A percentile compares a stretch with the other conserved stretches of the same genome.
phyloP scores from a whole-genome alignment of 2,113 vertebrate genomes.

The Nerophis ophidion region DNA sequence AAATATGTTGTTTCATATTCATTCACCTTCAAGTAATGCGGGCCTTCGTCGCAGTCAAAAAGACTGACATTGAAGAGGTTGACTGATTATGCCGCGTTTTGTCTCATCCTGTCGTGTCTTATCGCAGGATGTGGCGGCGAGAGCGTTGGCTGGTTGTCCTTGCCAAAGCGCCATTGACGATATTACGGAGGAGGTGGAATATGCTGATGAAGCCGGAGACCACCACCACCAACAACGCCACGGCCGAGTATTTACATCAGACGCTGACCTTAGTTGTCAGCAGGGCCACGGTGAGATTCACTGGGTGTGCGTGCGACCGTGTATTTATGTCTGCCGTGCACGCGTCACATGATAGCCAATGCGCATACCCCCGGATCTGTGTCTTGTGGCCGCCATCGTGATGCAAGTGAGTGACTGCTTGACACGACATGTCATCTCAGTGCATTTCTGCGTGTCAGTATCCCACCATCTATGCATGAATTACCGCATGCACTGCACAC shows the following conservation, averaged over 20 bases:
- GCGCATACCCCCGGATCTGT: constrained; percentile 41
- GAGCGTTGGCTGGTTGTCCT: constrained; percentile 68
- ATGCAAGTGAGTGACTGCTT: constrained; percentile 51
- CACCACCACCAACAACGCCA: constrained; percentile 53
- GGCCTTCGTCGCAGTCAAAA: constrained; percentile 51
- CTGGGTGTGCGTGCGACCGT: constrained; percentile 48
- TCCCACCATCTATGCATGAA: constrained; percentile 26
- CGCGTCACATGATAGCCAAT: constrained; percentile 41
- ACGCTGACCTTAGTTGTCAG: constrained; percentile 69
- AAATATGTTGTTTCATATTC: constrained; percentile 72
- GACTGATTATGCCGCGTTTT: constrained; percentile 65
- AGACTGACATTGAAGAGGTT: constrained; percentile 49
- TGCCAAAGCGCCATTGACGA: constrained; percentile 71
- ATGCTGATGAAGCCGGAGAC: constrained; percentile 73
- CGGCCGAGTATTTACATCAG: constrained; percentile 66
- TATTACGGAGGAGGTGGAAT: constrained; percentile 72
- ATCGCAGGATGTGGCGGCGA: constrained; percentile 62
- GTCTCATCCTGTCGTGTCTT: constrained; percentile 59
- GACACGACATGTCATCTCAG: constrained; percentile 49
- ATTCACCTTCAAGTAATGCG: constrained; percentile 65
- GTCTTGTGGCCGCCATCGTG: constrained; percentile 40
- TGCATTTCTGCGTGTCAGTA: constrained; percentile 32
- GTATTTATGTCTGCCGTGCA: constrained; percentile 27
- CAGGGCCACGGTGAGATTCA: constrained; percentile 64
- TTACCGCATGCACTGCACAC: constrained; percentile 5